A percentile compares a stretch with the other conserved stretches of the same genome.
phyloP scores from a whole-genome alignment of 2,797 vertebrate genomes.

The Galago senegalensis region DNA sequence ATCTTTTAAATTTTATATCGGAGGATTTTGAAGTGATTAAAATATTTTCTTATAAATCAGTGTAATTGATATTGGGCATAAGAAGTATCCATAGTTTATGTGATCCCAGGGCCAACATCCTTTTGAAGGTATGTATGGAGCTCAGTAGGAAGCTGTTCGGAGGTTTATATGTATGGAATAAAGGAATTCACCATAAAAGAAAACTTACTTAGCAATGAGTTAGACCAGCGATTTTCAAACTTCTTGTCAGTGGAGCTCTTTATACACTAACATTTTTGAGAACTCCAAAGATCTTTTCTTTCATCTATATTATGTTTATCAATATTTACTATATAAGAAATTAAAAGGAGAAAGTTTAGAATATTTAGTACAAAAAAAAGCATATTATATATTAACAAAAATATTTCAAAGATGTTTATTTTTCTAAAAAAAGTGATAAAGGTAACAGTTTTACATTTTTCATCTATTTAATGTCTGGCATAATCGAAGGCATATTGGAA shows the following conservation, averaged over 20 bases:
- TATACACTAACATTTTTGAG: slow-evolving; percentile 7
- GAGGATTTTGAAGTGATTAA: slow-evolving; percentile 16
- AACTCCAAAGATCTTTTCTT: not conserved
- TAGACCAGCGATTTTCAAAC: not conserved
- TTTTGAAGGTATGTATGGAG: slow-evolving; percentile 27
- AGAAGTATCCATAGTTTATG: not conserved
- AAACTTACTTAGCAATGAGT: not conserved
- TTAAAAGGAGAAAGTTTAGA: slow-evolving; percentile 49
- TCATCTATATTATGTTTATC: not conserved
- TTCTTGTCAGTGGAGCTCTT: not conserved
- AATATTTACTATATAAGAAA: slow-evolving; percentile 38
- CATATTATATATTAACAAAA: not conserved
- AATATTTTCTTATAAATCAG: slow-evolving; percentile 25
- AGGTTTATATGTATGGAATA: not conserved
- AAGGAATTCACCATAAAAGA: slow-evolving; percentile 22
- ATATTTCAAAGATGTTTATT: slow-evolving; percentile 6
- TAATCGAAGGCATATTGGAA: not conserved
- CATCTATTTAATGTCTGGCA: not conserved
- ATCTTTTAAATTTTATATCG: slow-evolving; percentile 40
- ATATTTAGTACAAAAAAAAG: slow-evolving; percentile 54
- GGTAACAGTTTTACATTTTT: not conserved
- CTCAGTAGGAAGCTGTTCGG: not conserved
- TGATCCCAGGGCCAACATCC: not conserved
- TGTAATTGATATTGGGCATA: not conserved
- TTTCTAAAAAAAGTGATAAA: not conserved